These are phyloP conservation scores for Drosophila kanekoi DNA, from an alignment of 2,888 invertebrate species.

Conservation along the genomic window DNA sequence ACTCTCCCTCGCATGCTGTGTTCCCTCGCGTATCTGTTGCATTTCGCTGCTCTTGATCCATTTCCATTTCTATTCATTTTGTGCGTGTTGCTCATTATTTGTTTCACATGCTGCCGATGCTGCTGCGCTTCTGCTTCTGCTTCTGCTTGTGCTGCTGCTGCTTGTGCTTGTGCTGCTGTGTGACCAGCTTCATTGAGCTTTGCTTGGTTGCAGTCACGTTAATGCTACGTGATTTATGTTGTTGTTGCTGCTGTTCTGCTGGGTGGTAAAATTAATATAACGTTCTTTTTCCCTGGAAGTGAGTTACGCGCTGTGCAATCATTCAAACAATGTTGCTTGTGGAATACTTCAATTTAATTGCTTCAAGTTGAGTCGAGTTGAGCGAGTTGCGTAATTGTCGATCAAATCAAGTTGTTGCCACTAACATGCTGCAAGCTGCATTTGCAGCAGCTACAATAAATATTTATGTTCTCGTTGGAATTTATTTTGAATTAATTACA, in stretches of 20 bases:
- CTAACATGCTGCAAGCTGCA: constrained; percentile 14
- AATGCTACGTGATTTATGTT: constrained; percentile 63
- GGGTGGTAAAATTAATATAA: constrained; percentile 71
- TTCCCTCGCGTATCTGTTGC: constrained; percentile 51
- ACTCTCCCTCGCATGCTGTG: constrained; percentile 1
- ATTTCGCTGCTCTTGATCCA: constrained; percentile 75
- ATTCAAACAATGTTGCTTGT: constrained; percentile 57
- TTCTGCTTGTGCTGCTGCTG: constrained; percentile 18
- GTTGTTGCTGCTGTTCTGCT: constrained; percentile 40
- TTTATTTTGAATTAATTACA: not conserved
- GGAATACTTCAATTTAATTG: constrained; percentile 64
- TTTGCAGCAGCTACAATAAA: too few species aligned
- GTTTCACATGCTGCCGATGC: constrained; percentile 46
- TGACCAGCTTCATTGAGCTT: constrained; percentile 74
- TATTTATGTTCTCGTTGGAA: not conserved
- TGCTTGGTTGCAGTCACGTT: constrained; percentile 74
- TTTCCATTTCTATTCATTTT: constrained; percentile 77
- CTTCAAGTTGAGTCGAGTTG: constrained; percentile 23
- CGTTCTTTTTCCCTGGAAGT: constrained; percentile 72
- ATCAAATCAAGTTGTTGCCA: constrained; percentile 30
- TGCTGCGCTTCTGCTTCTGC: constrained; percentile 8
- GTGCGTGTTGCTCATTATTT: constrained; percentile 74
- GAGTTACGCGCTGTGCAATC: constrained; percentile 51
- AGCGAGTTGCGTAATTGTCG: constrained; percentile 60
- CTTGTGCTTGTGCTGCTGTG: constrained; percentile 30